Evolutionary conservation across 2,888 invertebrate genomes (phyloP).

Genomic region (Tenthredo distinguenda): DNA sequence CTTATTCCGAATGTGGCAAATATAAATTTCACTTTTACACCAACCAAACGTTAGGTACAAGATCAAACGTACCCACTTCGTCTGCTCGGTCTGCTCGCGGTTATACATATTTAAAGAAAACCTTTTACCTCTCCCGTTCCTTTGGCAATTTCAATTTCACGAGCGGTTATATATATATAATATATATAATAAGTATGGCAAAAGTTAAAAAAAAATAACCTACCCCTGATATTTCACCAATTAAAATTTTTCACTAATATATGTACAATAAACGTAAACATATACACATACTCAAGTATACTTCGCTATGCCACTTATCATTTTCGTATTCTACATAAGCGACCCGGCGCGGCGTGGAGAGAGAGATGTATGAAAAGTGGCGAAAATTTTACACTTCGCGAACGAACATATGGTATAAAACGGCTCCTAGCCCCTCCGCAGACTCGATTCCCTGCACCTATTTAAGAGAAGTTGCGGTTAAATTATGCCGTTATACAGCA

Average conservation of each 20-base stretch:
- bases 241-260: neutral
- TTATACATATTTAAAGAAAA: constrained; percentile 3
- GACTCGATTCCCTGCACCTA: constrained; percentile 8
- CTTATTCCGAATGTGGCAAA: neutral
- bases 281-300: too few relatives aligned
- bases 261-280: too few relatives aligned
- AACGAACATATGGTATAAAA: neutral
- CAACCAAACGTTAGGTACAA: neutral
- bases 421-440: neutral
- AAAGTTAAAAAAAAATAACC: neutral
- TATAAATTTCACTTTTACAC: neutral
- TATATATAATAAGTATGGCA: neutral
- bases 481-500: constrained; percentile 41
- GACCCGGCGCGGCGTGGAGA: too few relatives aligned
- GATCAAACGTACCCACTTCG: neutral
- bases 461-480: constrained; percentile 26
- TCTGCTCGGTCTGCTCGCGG: neutral
- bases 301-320: neutral
- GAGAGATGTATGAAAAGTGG: neutral
- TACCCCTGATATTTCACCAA: neutral
- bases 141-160: neutral
- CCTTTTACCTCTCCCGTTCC: neutral
- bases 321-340: neutral
- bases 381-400: neutral
- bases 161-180: neutral